A percentile compares a stretch with the other conserved stretches of the same genome.
phyloP scores from a whole-genome alignment of 1,140 invertebrate genomes.

The Neodiprion fabricii region DNA sequence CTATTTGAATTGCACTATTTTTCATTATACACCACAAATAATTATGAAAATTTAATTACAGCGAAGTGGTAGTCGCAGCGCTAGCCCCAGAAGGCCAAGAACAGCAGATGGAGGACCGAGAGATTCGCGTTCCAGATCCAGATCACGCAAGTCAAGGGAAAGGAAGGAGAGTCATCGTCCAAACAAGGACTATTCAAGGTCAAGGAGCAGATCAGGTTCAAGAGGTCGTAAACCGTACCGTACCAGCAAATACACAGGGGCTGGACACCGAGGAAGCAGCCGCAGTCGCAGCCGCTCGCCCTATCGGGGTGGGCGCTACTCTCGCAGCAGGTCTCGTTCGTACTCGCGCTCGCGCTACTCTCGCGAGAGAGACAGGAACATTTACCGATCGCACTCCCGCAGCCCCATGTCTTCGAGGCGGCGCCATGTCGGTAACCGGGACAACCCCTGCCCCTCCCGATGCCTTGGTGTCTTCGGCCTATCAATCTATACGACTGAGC shows the following conservation, averaged over 20 bases:
- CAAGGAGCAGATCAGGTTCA: slow-evolving; percentile 51
- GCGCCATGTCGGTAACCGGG: slow-evolving; percentile 69
- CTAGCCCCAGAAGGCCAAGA: slow-evolving; percentile 46
- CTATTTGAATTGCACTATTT: too few species aligned
- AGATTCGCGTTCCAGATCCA: slow-evolving; percentile 53
- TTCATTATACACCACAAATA: background rate
- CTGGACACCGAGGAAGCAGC: slow-evolving; percentile 45
- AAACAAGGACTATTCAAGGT: slow-evolving; percentile 53
- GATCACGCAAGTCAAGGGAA: slow-evolving; percentile 50
- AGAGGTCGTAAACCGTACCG: slow-evolving; percentile 51
- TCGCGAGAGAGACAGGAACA: slow-evolving; percentile 48
- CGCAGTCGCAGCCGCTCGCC: slow-evolving; percentile 63
- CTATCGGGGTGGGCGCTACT: slow-evolving; percentile 59
- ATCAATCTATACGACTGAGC: slow-evolving; percentile 90
- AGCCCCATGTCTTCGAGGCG: slow-evolving; percentile 67
- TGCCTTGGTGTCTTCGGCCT: slow-evolving; percentile 96
- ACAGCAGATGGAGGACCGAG: slow-evolving; percentile 44
- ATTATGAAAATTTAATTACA: slow-evolving; percentile 25
- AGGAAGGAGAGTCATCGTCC: slow-evolving; percentile 47
- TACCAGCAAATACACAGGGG: slow-evolving; percentile 46
- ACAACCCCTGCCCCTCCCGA: slow-evolving; percentile 86
- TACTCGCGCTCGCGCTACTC: slow-evolving; percentile 57
- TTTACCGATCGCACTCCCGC: slow-evolving; percentile 58
- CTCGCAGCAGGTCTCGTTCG: slow-evolving; percentile 62
- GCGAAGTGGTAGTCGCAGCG: slow-evolving; percentile 51